Base-by-base conservation (phyloP, 1,140 invertebrate genomes). In the Trichomalopsis sarcophagae region DNA sequence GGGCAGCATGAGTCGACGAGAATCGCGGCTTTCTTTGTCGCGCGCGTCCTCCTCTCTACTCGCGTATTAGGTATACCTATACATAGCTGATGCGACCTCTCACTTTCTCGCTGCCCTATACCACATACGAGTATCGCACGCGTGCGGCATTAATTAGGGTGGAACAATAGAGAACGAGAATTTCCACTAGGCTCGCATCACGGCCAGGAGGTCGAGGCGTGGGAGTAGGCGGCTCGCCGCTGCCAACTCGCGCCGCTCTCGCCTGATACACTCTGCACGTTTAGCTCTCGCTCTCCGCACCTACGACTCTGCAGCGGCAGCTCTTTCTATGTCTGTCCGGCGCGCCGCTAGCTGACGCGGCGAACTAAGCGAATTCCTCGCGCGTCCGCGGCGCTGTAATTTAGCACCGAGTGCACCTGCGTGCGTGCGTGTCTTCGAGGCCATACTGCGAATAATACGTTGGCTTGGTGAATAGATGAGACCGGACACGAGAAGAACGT, bases 131-230 rank as follows among this genome's bases (percentile, higher is more conserved):
- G 3, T 36, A 36, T 36, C 33, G 5, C 33, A 36, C 33, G 4
- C 5, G 33, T 36, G 33, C 5, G 80, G 87, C 88, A 92, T 92
- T 91, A 92, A 92, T 92, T 92, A 91, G 91, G 92, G 90, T 92
- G 91, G 91, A 92, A 92, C 91, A 92, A 92, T 92, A 92, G 92
- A 92, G 90, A 92, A 91, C 89, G 91, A 92, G 92, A 91, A 90
- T 92, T 92, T 92, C 89, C 85, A 91, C 62, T 89, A 92, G 91
- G 92, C 86, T 88, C 88, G 87, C 88, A 92, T 92, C 88, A 84
- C 68, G 84, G 44, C 80, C 74, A 91, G 87, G 90, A 92, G 91
- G 89, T 92, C 87, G 89, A 89, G 86, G 90, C 90, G 92, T 92
- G 91, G 92, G 92, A 91, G 92, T 36, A 36, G 33, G 33, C 33